Base-by-base conservation (phyloP, 2,888 invertebrate species). In the Eilema caniola region DNA sequence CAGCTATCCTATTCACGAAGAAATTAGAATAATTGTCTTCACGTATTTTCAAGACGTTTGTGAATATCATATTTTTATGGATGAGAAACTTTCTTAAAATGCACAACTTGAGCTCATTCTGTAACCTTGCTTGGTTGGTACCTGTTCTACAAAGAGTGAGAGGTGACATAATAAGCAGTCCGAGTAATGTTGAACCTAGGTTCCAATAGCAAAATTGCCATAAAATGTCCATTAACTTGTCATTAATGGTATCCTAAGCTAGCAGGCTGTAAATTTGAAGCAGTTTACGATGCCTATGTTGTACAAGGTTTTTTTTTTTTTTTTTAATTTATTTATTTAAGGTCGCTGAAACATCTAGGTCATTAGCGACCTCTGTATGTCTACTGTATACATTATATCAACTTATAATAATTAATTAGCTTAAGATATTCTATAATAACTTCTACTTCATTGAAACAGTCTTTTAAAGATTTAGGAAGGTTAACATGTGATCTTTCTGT, bases 241-340 rank as follows among this genome's bases (percentile, higher is more conserved):
- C 24, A 37, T 66, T 66, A 59, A 66, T 37, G 16, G 33, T 7
- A 56, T 57, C 24, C 37, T 66, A 59, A 66, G 57, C 66, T 57
- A 14, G 57, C 31, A 57, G 23, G 57, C 23, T 24, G 25, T 66
- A 59, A 57, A 66, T 14, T 33, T 25, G 24, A 23, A 56, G 57
- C 37, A 66, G 25, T 37, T 59, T 66, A 66, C 24, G 66, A 59
- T 20, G 59, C 20, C 59, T 59, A n/a, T 59, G 57, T 66, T 59
- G 31, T 56, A 23, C 7, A 56, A 28, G 5, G 67, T 47, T 71
- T 71, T n/a, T n/a, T n/a, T n/a, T n/a, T n/a, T n/a, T n/a, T n/a
- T n/a, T n/a, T n/a, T n/a, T n/a, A n/a, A n/a, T n/a, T n/a, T n/a
- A n/a, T n/a, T n/a, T n/a, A n/a, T n/a, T n/a, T n/a, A n/a, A n/a